Conservation (phyloP, 2,888 invertebrate species). For the Acrobasis consociella region DNA sequence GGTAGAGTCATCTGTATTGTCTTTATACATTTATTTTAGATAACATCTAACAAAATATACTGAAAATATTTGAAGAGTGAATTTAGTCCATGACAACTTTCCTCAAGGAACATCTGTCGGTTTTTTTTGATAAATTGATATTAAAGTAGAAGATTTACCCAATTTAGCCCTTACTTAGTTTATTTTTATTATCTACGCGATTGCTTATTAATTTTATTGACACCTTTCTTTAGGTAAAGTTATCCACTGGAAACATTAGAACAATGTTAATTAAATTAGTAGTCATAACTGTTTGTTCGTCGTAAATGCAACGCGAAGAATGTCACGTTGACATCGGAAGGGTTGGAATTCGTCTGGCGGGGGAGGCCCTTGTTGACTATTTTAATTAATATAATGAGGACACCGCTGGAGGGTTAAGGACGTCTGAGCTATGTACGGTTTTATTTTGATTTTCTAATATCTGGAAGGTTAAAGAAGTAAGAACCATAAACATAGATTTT, state of each 20-base stretch:
- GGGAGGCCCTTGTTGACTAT: slow-evolving; percentile 15
- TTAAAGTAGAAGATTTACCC: no score
- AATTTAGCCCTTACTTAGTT: no score
- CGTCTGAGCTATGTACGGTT: slow-evolving; percentile 28
- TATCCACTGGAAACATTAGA: background rate
- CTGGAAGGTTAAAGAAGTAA: background rate
- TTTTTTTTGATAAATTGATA: no score
- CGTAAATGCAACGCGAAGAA: slow-evolving; percentile 13
- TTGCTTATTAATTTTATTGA: background rate
- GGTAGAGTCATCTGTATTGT: no score
- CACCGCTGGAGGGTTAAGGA: slow-evolving; percentile 16
- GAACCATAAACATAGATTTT: no score
- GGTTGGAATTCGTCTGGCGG: slow-evolving; percentile 16
- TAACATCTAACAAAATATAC: no score
- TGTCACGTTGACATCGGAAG: slow-evolving; percentile 16
- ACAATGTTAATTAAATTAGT: background rate
- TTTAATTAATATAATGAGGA: slow-evolving; percentile 22
- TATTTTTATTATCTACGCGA: no score
- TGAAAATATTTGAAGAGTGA: no score
- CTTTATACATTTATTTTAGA: no score
- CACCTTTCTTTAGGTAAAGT: background rate
- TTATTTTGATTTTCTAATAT: slow-evolving; percentile 37
- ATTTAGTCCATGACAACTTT: no score
- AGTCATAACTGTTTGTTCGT: slow-evolving; percentile 8
- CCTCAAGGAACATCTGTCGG: no score